Conservation (phyloP, 2,797 vertebrate genomes). For the Coregonus ussuriensis region DNA sequence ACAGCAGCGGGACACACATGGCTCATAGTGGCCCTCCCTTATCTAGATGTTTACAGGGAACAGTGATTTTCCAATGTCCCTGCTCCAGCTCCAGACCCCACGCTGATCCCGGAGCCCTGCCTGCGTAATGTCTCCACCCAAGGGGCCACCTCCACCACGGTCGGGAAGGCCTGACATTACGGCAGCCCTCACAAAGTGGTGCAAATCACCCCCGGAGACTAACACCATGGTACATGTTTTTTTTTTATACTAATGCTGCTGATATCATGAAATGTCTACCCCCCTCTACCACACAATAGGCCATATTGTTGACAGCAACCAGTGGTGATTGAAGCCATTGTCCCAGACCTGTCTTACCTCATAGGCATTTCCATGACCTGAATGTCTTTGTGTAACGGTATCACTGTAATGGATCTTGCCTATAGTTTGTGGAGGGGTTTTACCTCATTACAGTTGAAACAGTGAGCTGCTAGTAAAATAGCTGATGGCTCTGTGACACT, state of each 20-base stretch:
- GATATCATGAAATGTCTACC: conserved; percentile 69
- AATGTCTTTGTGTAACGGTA: conserved; percentile 75
- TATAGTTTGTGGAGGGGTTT: conserved; percentile 63
- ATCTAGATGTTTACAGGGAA: conserved; percentile 82
- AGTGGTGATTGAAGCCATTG: conserved; percentile 74
- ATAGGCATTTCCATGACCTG: conserved; percentile 71
- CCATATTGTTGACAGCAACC: conserved; percentile 75
- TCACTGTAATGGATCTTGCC: conserved; percentile 72
- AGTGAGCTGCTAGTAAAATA: conserved; percentile 70
- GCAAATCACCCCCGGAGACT: conserved; percentile 78
- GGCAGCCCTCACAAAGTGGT: conserved; percentile 70
- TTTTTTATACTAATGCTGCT: conserved; percentile 72
- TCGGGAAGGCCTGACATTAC: conserved; percentile 67
- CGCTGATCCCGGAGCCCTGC: conserved; percentile 64
- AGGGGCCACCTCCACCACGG: conserved; percentile 54
- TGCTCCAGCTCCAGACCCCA: conserved; percentile 56
- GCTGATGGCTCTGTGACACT: conserved; percentile 74
- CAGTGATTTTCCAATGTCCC: conserved; percentile 74
- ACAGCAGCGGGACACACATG: conserved; percentile 68
- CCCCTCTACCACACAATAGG: conserved; percentile 61
- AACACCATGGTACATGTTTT: conserved; percentile 68
- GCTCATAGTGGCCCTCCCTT: conserved; percentile 64
- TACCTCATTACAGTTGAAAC: conserved; percentile 65
- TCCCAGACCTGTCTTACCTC: conserved; percentile 71
- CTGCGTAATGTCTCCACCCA: conserved; percentile 71